Percentiles rank a stretch among this genome's conserved stretches.
Conservation (phyloP, 1,140 invertebrate genomes). For the Apis florea region DNA sequence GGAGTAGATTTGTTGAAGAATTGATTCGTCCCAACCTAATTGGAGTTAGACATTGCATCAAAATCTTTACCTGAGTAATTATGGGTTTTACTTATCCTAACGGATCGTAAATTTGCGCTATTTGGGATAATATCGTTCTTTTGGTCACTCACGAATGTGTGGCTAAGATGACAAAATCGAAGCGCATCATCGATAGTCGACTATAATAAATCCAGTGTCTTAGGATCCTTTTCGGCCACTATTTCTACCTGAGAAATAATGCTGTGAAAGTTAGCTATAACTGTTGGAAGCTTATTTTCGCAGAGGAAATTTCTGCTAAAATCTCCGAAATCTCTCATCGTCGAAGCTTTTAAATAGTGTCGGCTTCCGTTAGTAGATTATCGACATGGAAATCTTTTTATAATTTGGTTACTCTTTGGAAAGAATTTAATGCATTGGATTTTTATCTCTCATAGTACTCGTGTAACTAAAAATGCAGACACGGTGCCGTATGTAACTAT, state of each 20-base stretch:
- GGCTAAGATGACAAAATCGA: neutral
- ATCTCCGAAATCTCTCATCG: too few relatives aligned
- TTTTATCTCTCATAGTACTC: neutral
- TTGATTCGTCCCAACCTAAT: neutral
- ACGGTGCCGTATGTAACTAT: too few relatives aligned
- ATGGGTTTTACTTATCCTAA: neutral
- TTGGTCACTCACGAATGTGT: neutral
- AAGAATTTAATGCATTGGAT: neutral
- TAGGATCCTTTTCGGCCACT: neutral
- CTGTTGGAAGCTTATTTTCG: neutral
- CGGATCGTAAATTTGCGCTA: neutral
- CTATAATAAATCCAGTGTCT: neutral
- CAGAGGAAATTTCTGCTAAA: neutral
- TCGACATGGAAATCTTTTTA: slow-evolving; percentile 27
- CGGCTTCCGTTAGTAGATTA: neutral
- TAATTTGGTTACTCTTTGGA: rapidly evolving
- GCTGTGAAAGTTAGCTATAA: rapidly evolving
- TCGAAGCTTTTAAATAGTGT: neutral
- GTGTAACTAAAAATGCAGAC: too few relatives aligned
- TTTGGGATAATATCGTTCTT: neutral
- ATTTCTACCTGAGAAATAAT: neutral
- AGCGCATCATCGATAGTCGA: neutral
- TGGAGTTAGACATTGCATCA: slow-evolving; percentile 6
- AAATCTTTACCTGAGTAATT: slow-evolving; percentile 2
- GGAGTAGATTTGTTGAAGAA: neutral